These are phyloP conservation scores for Rhodinocichla rosea DNA, from an alignment of 2,113 vertebrate species.

Conservation along the genomic window DNA sequence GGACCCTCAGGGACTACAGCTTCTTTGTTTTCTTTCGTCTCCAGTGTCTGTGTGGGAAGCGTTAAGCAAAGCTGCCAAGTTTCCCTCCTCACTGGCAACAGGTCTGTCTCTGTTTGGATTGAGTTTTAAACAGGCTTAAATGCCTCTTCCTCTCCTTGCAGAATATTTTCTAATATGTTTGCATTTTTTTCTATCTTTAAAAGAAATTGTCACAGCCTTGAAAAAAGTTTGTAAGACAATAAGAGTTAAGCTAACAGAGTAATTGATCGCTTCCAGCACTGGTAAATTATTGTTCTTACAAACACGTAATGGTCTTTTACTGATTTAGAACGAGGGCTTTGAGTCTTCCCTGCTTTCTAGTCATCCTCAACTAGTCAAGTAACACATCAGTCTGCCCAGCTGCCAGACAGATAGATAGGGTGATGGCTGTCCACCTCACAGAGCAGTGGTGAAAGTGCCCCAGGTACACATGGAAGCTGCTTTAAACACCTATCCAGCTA, in stretches of 20 bases:
- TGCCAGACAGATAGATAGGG: neutral
- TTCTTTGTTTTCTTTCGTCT: slow-evolving; percentile 26
- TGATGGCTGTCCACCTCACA: neutral
- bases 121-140: neutral
- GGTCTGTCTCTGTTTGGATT: neutral
- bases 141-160: neutral
- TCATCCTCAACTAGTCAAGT: neutral
- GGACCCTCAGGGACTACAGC: neutral
- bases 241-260: neutral
- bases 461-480: neutral
- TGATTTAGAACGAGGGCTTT: neutral
- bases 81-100: slow-evolving; percentile 32
- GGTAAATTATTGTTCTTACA: neutral
- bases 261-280: neutral
- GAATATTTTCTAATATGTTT: neutral
- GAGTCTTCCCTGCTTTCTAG: neutral
- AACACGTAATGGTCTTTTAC: neutral
- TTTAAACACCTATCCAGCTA: neutral
- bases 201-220: neutral
- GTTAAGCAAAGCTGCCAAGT: slow-evolving; percentile 44
- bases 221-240: neutral
- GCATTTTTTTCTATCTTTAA: neutral
- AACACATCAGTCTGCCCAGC: neutral
- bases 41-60: slow-evolving; percentile 4
- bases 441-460: neutral